These are phyloP conservation scores for Denticeps clupeoides DNA, from an alignment of 2,797 vertebrate species.

Conservation along the genomic window DNA sequence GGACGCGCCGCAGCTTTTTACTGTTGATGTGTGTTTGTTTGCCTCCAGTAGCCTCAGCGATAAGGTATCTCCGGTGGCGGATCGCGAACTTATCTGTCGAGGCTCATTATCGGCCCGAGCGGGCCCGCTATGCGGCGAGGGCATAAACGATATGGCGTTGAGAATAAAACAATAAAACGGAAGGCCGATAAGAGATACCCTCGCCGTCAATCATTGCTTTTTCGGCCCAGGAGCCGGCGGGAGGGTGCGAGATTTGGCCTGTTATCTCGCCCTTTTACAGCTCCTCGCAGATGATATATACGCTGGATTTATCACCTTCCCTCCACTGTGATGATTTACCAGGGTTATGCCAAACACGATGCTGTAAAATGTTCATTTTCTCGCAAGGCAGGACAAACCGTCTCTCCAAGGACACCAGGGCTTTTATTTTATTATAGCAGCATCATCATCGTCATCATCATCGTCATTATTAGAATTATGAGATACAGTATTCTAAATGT, in stretches of 20 bases:
- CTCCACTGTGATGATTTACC: slow-evolving; percentile 23
- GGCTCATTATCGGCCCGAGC: slow-evolving; percentile 26
- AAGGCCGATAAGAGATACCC: slow-evolving; percentile 21
- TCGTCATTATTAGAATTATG: too few species aligned
- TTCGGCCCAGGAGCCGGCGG: slow-evolving; percentile 9
- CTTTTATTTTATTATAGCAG: background rate
- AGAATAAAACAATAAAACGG: slow-evolving; percentile 33
- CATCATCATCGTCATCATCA: too few species aligned
- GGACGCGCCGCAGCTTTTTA: too few species aligned
- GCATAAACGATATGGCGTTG: slow-evolving; percentile 20
- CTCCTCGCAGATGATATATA: slow-evolving; percentile 35
- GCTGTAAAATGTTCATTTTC: too few species aligned
- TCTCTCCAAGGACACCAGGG: slow-evolving; percentile 20
- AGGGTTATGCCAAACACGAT: slow-evolving; percentile 18
- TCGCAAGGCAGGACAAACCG: too few species aligned
- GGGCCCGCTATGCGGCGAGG: slow-evolving; percentile 9
- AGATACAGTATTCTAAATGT: background rate
- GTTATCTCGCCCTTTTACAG: slow-evolving; percentile 46
- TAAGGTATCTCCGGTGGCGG: slow-evolving; percentile 44
- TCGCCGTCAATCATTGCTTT: slow-evolving; percentile 31
- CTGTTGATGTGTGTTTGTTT: slow-evolving; percentile 36
- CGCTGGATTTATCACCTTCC: slow-evolving; percentile 35
- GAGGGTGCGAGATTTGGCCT: slow-evolving; percentile 16
- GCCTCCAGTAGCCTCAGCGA: slow-evolving; percentile 52
- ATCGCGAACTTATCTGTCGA: slow-evolving; percentile 26